Evolutionary conservation across 2,797 vertebrate species (phyloP).

Genomic region (Danio choprae): DNA sequence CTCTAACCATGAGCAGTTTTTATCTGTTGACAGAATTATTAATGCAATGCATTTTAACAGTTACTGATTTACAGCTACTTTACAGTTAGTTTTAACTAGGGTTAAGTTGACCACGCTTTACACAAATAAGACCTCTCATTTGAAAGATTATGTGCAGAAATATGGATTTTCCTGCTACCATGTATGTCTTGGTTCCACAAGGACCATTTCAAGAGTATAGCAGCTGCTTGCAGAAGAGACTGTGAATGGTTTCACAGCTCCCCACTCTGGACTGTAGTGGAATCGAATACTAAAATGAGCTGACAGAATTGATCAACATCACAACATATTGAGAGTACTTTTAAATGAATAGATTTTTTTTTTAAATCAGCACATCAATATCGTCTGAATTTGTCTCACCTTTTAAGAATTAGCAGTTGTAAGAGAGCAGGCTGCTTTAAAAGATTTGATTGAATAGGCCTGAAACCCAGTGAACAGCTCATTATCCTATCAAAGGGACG

Average conservation of each 20-base stretch:
- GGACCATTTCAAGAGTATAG: constrained; percentile 78
- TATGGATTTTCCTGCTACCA: constrained; percentile 77
- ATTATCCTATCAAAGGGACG: background rate
- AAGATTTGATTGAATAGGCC: constrained; percentile 4
- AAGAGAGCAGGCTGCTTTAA: background rate
- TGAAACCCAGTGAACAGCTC: background rate
- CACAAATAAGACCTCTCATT: background rate
- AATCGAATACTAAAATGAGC: constrained; percentile 10
- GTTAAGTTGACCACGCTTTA: background rate
- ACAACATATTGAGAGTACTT: background rate
- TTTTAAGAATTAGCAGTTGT: background rate
- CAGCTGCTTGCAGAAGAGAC: constrained; percentile 57
- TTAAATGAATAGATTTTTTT: background rate
- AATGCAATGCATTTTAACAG: background rate
- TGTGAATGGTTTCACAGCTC: constrained; percentile 69
- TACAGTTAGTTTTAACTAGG: background rate
- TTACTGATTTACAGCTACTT: background rate
- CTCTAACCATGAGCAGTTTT: constrained; percentile 60
- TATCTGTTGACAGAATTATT: constrained; percentile 40
- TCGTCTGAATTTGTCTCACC: background rate
- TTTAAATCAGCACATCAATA: constrained; percentile 5
- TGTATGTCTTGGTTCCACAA: constrained; percentile 88
- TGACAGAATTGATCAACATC: background rate
- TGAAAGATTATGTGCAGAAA: too few species aligned
- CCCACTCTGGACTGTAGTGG: constrained; percentile 62